Percentiles rank a stretch among this genome's conserved stretches.
These are phyloP conservation scores for Eristalis arbustorum DNA, from an alignment of 2,888 invertebrate genomes.

Conservation along the genomic window DNA sequence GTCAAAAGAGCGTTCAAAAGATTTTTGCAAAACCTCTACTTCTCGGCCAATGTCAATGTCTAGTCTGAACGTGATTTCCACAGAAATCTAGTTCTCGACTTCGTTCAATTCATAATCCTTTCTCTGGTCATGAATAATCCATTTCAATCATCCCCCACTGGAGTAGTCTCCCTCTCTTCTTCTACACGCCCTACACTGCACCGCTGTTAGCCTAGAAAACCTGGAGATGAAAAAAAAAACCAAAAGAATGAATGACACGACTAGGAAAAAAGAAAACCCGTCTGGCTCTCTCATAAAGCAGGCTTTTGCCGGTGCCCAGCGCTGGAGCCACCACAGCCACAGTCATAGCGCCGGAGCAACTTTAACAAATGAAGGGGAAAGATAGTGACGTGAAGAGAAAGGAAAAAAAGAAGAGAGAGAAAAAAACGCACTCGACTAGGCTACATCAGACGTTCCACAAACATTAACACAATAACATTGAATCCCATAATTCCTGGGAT, in stretches of 20 bases:
- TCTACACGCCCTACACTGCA: neutral
- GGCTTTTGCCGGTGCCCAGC: conserved; percentile 6
- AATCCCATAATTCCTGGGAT: conserved; percentile 66
- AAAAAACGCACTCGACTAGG: neutral
- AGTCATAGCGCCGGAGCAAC: neutral
- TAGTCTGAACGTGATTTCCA: neutral
- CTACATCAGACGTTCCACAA: conserved; percentile 64
- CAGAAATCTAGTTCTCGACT: neutral
- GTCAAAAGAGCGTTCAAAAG: neutral
- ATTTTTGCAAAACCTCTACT: neutral
- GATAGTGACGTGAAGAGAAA: neutral
- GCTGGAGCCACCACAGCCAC: neutral
- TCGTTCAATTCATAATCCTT: neutral
- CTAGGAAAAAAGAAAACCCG: conserved; percentile 24
- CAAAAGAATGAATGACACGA: neutral
- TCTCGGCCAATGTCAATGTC: neutral
- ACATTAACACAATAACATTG: conserved; percentile 71
- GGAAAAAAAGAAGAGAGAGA: neutral
- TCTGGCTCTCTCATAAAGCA: conserved; percentile 48
- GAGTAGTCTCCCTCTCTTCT: neutral
- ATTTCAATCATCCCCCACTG: neutral
- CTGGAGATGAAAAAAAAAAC: neutral
- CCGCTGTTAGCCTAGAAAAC: conserved; percentile 52
- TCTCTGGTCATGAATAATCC: neutral
- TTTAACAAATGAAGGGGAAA: neutral